phyloP scores from a whole-genome alignment of 2,888 invertebrate species.

The Palloptera scutellata region DNA sequence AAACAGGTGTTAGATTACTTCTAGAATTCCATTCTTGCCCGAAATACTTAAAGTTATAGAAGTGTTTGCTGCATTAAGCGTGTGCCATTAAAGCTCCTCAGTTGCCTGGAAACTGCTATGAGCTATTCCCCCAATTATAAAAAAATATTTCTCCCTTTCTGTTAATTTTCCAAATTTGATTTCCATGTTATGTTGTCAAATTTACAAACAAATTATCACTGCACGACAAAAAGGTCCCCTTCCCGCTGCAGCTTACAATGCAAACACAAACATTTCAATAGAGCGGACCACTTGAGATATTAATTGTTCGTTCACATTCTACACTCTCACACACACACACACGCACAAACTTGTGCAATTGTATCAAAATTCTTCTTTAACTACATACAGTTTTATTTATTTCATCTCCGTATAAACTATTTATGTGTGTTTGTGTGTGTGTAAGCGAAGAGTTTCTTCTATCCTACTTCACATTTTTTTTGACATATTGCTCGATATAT shows the following conservation, averaged over 20 bases:
- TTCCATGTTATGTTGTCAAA: constrained; percentile 1
- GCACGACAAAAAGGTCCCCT: background rate
- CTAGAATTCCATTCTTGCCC: no score
- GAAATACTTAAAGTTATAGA: no score
- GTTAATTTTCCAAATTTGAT: background rate
- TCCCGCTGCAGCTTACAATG: background rate
- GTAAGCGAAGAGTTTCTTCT: background rate
- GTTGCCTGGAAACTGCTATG: no score
- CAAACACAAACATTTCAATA: background rate
- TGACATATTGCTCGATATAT: constrained; percentile 25
- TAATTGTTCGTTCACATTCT: background rate
- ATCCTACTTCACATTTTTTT: constrained; percentile 18
- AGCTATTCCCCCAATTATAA: background rate
- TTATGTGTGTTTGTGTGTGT: constrained; percentile 8
- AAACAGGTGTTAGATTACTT: no score
- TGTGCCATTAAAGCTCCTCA: no score
- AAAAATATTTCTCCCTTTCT: constrained; percentile 29
- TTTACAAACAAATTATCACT: constrained; percentile 12
- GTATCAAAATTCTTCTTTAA: background rate
- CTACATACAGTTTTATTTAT: no score
- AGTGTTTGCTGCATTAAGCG: no score
- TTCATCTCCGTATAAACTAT: constrained; percentile 19
- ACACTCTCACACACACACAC: no score
- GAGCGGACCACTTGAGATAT: background rate
- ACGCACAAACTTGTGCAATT: no score